Evolutionary conservation across 2,797 vertebrate genomes (phyloP), one percentile per base, ranked within the genome.

Genomic region (Echiichthys vipera): DNA sequence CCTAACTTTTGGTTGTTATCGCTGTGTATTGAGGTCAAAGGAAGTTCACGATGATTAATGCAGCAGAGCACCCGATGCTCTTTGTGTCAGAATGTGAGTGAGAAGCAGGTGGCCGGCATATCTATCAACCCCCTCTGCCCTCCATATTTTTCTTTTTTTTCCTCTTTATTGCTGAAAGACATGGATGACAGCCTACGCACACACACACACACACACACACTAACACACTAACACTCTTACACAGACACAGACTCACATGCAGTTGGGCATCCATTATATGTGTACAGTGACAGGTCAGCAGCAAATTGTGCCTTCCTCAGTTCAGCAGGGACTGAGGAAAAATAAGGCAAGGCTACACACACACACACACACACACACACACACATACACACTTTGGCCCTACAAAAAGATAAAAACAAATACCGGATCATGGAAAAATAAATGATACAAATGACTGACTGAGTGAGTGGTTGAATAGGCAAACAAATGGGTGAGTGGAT

Each of bases 201-300:
- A 56, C 61, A 64, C 70, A 49, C 45, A 30, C 39, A 40, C 50
- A 20, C 65, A 25, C 36, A 63, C 42, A 63, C 62, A 22, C 54
- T 49, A 7, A 57, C 40, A 49, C 18, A 20, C 24, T 39, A 22
- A 17, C 51, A 45, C 39, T 45, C 36, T 42, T 32, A 20, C 43
- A 10, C 65, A 15, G 61, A 81, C 32, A 78, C 18, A 57, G 10
- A 78, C 56, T 74, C 77, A 61, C 66, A 62, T 36, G 55, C 54
- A 78, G 71, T n/a, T 49, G 80, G 78, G 74, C 84, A 91, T 93
- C 90, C 86, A 87, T 93, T 89, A 89, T 89, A 79, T 87, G 82
- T 91, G 81, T 81, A 81, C 77, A 84, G 81, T 91, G 90, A 91
- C 90, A 91, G 89, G 88, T 91, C 88, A 91, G 91, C 87, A 89